phyloP scores from a whole-genome alignment of 2,888 invertebrate species.

The Aphidoletes aphidimyza region DNA sequence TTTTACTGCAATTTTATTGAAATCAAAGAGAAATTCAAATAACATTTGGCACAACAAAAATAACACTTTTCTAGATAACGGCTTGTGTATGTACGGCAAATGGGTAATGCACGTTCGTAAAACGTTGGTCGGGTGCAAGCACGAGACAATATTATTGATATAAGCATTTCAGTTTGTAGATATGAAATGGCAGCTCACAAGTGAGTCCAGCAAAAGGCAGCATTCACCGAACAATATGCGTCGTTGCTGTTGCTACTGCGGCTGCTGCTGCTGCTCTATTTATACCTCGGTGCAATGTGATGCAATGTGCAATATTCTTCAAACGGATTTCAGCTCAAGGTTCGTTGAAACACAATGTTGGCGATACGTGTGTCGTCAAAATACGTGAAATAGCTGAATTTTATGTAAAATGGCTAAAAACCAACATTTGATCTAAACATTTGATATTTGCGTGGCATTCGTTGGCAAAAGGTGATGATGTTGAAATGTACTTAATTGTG shows the following conservation, averaged over 20 bases:
- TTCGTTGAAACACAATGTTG: background rate
- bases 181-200: background rate
- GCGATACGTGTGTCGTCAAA: constrained; percentile 14
- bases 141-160: constrained; percentile 10
- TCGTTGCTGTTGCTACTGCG: too few species aligned
- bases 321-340: too few species aligned
- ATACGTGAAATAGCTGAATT: background rate
- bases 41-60: background rate
- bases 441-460: background rate
- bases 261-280: too few species aligned
- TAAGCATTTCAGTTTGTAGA: constrained; percentile 2
- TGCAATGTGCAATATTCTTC: too few species aligned
- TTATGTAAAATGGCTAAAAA: constrained; percentile 24
- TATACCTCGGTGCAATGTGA: too few species aligned
- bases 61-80: background rate
- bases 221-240: background rate
- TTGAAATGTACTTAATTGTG: constrained; percentile 32
- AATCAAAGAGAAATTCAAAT: constrained; percentile 18
- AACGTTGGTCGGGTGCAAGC: background rate
- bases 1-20: constrained; percentile 35
- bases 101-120: background rate
- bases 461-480: constrained; percentile 27
- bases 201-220: background rate
- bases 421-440: constrained; percentile 27
- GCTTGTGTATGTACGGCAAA: background rate